A percentile compares a stretch with the other conserved stretches of the same genome.
These are phyloP conservation scores for Squalus acanthias DNA, from an alignment of 2,797 vertebrate genomes.

Conservation along the genomic window DNA sequence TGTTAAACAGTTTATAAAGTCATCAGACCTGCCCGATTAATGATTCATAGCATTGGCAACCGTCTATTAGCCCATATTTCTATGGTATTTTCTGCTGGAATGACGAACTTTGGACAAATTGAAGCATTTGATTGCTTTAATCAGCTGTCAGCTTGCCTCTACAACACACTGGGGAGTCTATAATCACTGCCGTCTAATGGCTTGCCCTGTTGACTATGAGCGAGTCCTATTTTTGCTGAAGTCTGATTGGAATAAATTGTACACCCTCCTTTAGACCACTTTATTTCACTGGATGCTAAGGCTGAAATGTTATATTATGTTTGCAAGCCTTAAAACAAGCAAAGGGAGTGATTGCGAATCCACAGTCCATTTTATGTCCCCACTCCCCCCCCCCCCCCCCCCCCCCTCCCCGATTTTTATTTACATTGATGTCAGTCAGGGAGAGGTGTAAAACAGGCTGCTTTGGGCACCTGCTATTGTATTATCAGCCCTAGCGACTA, in stretches of 20 bases:
- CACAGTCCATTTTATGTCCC: not conserved
- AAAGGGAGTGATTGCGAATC: not conserved
- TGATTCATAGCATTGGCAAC: slow-evolving; percentile 10
- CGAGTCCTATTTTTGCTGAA: not conserved
- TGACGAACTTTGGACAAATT: not conserved
- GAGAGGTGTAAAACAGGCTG: not conserved
- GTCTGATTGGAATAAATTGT: not conserved
- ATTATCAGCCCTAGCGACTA: not conserved
- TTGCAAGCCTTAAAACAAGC: not conserved
- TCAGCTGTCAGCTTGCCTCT: not conserved
- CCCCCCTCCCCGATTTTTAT: not conserved
- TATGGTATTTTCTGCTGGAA: not conserved
- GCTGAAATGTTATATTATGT: not conserved
- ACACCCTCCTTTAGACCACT: not conserved
- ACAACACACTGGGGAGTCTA: not conserved
- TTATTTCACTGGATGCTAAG: not conserved
- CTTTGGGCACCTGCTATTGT: not conserved
- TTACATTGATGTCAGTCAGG: not conserved
- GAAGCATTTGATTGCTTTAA: not conserved
- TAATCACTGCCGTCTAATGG: not conserved
- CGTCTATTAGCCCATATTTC: not conserved
- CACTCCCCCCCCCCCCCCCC: no score
- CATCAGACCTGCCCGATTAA: slow-evolving; percentile 17
- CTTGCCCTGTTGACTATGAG: not conserved
- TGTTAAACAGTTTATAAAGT: not conserved